These are phyloP conservation scores for Hylyphantes graminicola DNA, from an alignment of 1,140 invertebrate species.

Conservation along the genomic window DNA sequence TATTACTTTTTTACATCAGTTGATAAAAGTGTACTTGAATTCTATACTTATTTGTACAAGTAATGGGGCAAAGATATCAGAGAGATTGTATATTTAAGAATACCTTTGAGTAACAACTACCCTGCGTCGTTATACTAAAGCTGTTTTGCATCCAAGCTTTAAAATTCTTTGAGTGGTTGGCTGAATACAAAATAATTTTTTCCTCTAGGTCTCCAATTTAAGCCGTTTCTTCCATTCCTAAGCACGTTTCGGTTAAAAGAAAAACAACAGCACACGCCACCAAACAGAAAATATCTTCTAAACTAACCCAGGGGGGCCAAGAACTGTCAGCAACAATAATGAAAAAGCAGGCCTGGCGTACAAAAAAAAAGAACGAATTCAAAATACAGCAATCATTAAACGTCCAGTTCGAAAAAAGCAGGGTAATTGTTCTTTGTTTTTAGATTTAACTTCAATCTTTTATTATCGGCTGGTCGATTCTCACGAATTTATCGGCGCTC, in stretches of 20 bases:
- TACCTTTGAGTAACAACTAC: no score
- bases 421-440: conserved; percentile 9
- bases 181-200: no score
- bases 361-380: background rate
- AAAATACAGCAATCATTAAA: conserved; percentile 1
- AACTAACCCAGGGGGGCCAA: background rate
- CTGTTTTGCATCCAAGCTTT: no score
- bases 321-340: background rate
- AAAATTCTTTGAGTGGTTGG: no score
- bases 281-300: conserved; percentile 7
- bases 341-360: background rate
- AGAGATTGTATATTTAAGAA: no score
- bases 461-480: background rate
- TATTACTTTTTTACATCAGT: no score
- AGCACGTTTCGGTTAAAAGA: background rate
- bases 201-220: no score
- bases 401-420: conserved; percentile 4
- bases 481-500: conserved; percentile 2
- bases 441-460: background rate
- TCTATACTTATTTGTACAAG: no score
- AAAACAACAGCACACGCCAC: conserved; percentile 1
- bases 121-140: no score
- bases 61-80: no score
- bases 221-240: background rate
- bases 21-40: no score